Evolutionary conservation across 1,140 invertebrate species (phyloP).

Genomic region (Belonocnema kinseyi): DNA sequence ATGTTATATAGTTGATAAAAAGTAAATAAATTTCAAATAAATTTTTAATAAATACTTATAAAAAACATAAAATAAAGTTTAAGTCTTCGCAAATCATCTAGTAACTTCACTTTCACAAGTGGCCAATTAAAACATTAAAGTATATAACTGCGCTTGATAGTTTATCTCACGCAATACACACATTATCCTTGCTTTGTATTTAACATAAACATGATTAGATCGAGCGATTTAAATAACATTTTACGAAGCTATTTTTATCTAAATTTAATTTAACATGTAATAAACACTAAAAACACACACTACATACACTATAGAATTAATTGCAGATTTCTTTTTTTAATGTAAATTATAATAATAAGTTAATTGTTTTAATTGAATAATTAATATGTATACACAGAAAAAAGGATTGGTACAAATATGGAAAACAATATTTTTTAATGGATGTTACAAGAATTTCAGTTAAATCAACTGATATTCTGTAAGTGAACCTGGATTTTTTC

Average conservation of each 20-base stretch:
- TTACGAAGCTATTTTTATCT: neutral
- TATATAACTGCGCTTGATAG: neutral
- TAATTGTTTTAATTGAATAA: no score
- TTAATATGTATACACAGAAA: no score
- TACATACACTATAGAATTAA: neutral
- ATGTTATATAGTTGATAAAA: no score
- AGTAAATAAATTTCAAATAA: neutral
- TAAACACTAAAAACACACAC: neutral
- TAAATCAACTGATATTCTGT: no score
- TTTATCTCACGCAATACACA: slow-evolving; percentile 8
- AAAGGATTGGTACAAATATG: no score
- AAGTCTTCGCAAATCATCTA: neutral
- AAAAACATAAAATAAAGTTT: neutral
- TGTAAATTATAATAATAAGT: no score
- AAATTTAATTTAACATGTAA: neutral
- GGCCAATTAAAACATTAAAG: slow-evolving; percentile 16
- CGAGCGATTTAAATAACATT: slow-evolving; percentile 3
- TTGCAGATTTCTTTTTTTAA: no score
- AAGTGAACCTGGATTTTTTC: no score
- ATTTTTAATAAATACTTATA: neutral
- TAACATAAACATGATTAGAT: neutral
- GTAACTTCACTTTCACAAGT: neutral
- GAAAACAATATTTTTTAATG: no score
- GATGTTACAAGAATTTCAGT: no score
- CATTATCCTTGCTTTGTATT: slow-evolving; percentile 20